Percentiles rank a stretch among this genome's conserved stretches.
Conservation (phyloP, 2,888 invertebrate genomes). For the Sipha maydis region DNA sequence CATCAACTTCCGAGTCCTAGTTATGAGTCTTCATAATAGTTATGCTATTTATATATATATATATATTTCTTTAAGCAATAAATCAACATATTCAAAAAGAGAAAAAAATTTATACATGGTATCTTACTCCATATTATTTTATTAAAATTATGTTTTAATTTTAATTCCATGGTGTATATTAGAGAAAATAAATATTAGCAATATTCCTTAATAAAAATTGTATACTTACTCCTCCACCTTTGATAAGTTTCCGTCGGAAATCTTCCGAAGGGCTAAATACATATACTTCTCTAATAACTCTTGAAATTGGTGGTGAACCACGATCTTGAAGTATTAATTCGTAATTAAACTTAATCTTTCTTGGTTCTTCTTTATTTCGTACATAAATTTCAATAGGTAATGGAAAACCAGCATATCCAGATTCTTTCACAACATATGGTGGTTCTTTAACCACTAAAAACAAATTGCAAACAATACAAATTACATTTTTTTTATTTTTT, state of each 20-base stretch:
- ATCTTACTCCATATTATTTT: no score
- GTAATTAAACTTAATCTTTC: slow-evolving; percentile 84
- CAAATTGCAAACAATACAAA: not conserved
- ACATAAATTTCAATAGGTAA: slow-evolving; percentile 90
- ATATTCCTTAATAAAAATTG: not conserved
- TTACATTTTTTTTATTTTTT: not conserved
- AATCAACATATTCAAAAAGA: no score
- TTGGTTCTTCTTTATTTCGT: slow-evolving; percentile 89
- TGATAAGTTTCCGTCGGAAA: slow-evolving; percentile 85
- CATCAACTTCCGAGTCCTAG: no score
- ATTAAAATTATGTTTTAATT: no score
- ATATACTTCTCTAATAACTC: slow-evolving; percentile 82
- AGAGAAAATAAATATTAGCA: not conserved
- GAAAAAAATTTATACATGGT: no score
- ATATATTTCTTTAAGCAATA: no score
- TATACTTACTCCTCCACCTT: slow-evolving; percentile 81
- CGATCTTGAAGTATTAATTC: slow-evolving; percentile 84
- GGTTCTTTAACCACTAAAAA: slow-evolving; percentile 85
- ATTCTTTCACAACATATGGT: slow-evolving; percentile 88
- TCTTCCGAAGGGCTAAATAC: slow-evolving; percentile 91
- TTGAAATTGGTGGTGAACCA: slow-evolving; percentile 76
- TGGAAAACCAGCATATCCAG: slow-evolving; percentile 95
- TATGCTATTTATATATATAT: no score
- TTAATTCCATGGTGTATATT: not conserved
- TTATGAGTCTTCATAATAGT: no score